Base-by-base conservation (phyloP, 2,888 invertebrate species). In the Mylabris sibirica region DNA sequence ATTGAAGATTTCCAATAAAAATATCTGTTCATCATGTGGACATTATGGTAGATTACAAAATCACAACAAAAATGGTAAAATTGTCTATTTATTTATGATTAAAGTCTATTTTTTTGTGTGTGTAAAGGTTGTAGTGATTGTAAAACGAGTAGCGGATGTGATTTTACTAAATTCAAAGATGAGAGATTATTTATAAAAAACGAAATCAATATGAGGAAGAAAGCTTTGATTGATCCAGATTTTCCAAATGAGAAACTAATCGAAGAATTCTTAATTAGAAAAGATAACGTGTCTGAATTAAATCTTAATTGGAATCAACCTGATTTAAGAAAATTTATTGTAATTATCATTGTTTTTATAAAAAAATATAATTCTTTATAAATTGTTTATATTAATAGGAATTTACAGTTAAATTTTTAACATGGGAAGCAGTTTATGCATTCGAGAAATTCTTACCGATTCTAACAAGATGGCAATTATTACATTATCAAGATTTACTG, bases 381-480 rank as follows among this genome's bases (percentile, higher is more conserved):
- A 30, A 30, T 30, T 30, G 30, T 6, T 30, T 6, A 4, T 30
- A 83, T 85, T 60, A n/a, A n/a, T 79, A 92, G 92, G 89, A 89
- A 83, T 87, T 93, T 73, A 89, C 93, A 84, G 86, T 87, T 0
- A 86, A 85, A 68, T 89, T 91, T 76, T 82, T 95, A 64, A 88
- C 89, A 73, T 95, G 95, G 95, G 88, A 91, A 2, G 90, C 92
- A 78, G 87, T 90, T 35, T 94, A 95, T 81, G 88, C 91, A 49
- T 91, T 94, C 72, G 90, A 92, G 77, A 95, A 94, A 82, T 90
- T 93, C 74, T 86, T 94, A 67, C 93, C 94, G 0, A 81, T 95
- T 59, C 81, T 92, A 24, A 93, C 93, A 0, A 88, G 94, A 75
- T 94, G 93, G 93, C 93, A 93, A 79, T 83, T 92, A 30, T 82